phyloP scores from a whole-genome alignment of 2,888 invertebrate species.

The Drosophila cognata region DNA sequence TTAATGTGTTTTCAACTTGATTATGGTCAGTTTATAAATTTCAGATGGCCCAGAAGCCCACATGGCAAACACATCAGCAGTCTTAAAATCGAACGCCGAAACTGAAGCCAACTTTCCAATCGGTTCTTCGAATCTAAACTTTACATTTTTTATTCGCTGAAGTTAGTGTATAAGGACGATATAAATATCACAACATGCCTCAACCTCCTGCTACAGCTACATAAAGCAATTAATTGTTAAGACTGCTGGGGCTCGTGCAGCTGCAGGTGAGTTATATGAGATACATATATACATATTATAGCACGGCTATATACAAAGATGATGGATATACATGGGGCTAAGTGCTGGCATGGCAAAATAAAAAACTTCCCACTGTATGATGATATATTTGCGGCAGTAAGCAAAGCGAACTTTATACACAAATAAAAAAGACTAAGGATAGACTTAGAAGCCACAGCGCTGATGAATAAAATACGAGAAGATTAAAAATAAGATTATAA shows the following conservation, averaged over 20 bases:
- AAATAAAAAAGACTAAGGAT: slow-evolving; percentile 10
- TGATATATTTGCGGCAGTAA: slow-evolving; percentile 46
- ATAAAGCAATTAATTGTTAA: slow-evolving; percentile 66
- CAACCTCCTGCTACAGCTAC: slow-evolving; percentile 40
- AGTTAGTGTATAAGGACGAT: slow-evolving; percentile 32
- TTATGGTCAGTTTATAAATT: not conserved
- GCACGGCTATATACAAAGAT: slow-evolving; percentile 38
- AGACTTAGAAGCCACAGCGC: slow-evolving; percentile 21
- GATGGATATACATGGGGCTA: slow-evolving; percentile 54
- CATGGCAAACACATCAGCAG: not conserved
- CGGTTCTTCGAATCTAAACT: not conserved
- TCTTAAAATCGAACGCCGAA: not conserved
- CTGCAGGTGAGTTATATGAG: slow-evolving; percentile 62
- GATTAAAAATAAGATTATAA: not conserved
- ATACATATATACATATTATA: slow-evolving; percentile 36
- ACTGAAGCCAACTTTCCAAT: not conserved
- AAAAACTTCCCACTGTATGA: slow-evolving; percentile 2
- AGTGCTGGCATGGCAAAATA: slow-evolving; percentile 39
- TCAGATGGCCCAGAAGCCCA: not conserved
- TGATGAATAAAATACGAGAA: slow-evolving; percentile 6
- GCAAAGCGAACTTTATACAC: slow-evolving; percentile 24
- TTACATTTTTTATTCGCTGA: not conserved
- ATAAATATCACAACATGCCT: slow-evolving; percentile 43
- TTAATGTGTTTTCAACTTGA: not conserved
- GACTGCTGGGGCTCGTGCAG: slow-evolving; percentile 53